These are phyloP conservation scores for Carterocephalus palaemon DNA, from an alignment of 2,888 invertebrate species.

Conservation along the genomic window DNA sequence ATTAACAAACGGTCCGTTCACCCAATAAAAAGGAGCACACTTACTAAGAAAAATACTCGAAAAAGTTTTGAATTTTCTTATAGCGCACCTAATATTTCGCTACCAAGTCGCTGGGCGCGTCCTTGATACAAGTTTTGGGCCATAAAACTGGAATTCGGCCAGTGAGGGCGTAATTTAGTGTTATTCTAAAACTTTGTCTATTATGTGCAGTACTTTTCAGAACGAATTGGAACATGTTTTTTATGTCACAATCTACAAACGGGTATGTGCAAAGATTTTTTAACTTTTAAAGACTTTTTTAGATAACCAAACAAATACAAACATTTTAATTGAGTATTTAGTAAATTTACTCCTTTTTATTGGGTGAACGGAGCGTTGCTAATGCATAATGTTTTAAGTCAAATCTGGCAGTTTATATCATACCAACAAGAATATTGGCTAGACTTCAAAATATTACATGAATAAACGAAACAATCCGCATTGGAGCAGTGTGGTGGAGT, in stretches of 20 bases:
- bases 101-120: not conserved
- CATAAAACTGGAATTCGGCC: constrained; percentile 24
- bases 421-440: too few relatives aligned
- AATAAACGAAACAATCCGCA: too few relatives aligned
- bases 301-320: constrained; percentile 14
- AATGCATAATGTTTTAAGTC: too few relatives aligned
- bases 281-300: too few relatives aligned
- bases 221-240: too few relatives aligned
- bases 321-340: constrained; percentile 15
- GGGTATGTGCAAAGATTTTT: too few relatives aligned
- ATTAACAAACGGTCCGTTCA: not conserved
- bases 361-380: not conserved
- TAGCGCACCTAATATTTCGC: constrained; percentile 11
- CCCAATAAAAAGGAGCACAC: constrained; percentile 15
- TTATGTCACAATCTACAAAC: too few relatives aligned
- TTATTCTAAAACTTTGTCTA: constrained; percentile 21
- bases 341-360: constrained; percentile 16
- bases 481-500: too few relatives aligned
- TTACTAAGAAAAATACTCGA: constrained; percentile 16
- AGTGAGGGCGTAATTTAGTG: constrained; percentile 18
- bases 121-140: constrained; percentile 17
- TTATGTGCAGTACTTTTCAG: too few relatives aligned
- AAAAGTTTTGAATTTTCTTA: constrained; percentile 15
- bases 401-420: too few relatives aligned
- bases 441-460: too few relatives aligned